These are phyloP conservation scores for Mormyrops boulengeri DNA, from an alignment of 2,797 vertebrate genomes.

Conservation along the genomic window DNA sequence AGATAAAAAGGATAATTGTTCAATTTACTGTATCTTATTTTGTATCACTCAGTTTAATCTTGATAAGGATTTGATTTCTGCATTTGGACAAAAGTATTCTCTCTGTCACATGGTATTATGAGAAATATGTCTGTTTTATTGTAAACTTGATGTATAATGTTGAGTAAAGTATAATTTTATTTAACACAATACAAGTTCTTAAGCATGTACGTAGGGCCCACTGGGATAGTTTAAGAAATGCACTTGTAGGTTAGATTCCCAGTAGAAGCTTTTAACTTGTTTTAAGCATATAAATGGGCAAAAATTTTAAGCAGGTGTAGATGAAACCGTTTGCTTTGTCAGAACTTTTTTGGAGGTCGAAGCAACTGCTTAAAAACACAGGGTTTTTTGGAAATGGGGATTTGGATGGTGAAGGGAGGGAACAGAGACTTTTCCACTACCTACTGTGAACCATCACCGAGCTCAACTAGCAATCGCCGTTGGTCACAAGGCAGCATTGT, in stretches of 20 bases:
- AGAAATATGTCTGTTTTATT: background rate
- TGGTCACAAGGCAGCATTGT: constrained; percentile 38
- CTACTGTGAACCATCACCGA: background rate
- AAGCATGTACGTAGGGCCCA: background rate
- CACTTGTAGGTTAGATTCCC: background rate
- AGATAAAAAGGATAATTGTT: background rate
- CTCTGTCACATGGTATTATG: background rate
- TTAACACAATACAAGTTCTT: background rate
- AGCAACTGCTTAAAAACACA: background rate
- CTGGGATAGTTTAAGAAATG: background rate
- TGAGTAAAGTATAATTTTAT: background rate
- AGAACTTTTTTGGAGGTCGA: background rate
- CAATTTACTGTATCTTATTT: background rate
- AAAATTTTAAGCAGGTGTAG: background rate
- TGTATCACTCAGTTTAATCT: background rate
- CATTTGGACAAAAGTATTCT: background rate
- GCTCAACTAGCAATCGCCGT: constrained; percentile 14
- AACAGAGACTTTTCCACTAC: background rate
- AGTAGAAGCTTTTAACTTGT: background rate
- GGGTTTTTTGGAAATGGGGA: background rate
- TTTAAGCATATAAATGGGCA: background rate
- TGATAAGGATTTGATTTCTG: background rate
- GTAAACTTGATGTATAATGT: background rate
- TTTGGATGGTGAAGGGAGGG: background rate
- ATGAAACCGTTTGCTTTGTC: background rate